Conservation (phyloP, 1,140 invertebrate genomes). For the Microplitis demolitor region DNA sequence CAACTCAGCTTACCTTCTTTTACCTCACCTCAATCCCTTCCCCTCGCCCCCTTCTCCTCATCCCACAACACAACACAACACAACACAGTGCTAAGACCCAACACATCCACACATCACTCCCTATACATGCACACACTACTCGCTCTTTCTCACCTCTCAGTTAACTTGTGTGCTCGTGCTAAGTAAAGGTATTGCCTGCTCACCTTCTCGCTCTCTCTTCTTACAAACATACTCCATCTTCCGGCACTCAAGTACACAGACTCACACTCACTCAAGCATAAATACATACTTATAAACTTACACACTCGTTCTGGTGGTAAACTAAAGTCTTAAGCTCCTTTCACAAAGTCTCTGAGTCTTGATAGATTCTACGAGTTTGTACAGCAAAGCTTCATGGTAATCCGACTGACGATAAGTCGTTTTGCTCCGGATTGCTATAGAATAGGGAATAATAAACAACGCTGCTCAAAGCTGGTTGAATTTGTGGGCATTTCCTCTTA, state of each 20-base stretch:
- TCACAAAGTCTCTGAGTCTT: slow-evolving; percentile 29
- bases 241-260: background rate
- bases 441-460: slow-evolving; percentile 26
- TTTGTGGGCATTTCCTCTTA: too few species aligned
- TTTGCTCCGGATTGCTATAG: background rate
- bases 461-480: background rate
- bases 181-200: background rate
- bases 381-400: slow-evolving; percentile 17
- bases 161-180: too few species aligned
- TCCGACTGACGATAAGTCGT: slow-evolving; percentile 28
- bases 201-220: slow-evolving; percentile 12
- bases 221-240: slow-evolving; percentile 5
- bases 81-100: background rate
- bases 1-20: slow-evolving; percentile 26
- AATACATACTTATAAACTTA: background rate
- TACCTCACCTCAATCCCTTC: slow-evolving; percentile 16
- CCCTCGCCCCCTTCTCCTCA: slow-evolving; percentile 11
- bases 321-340: slow-evolving; percentile 34
- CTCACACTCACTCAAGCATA: background rate
- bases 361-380: slow-evolving; percentile 29
- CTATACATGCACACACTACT: too few species aligned
- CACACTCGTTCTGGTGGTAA: slow-evolving; percentile 1
- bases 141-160: too few species aligned
- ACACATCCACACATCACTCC: too few species aligned
- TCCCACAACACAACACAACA: background rate